These are phyloP conservation scores for Liposcelis brunnea DNA, from an alignment of 2,888 invertebrate genomes.

Conservation along the genomic window DNA sequence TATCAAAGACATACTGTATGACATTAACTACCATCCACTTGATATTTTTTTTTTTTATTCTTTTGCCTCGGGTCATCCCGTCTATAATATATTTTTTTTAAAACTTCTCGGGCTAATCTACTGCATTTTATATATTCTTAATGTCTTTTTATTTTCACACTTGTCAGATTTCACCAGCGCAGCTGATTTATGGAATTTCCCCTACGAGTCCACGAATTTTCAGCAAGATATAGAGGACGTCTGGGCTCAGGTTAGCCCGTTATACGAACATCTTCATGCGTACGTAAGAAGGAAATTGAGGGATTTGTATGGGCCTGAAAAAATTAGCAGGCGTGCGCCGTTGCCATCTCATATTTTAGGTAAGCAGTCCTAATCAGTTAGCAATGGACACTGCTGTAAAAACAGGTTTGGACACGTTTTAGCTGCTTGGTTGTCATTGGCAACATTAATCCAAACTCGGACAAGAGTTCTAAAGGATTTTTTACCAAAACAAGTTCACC, in stretches of 20 bases:
- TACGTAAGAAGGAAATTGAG: conserved; percentile 72
- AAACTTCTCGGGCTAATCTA: too few relatives aligned
- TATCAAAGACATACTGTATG: not conserved
- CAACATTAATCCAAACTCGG: too few relatives aligned
- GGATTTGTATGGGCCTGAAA: conserved; percentile 68
- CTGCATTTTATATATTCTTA: not conserved
- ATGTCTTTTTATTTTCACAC: conserved; percentile 8
- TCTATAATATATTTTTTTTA: too few relatives aligned
- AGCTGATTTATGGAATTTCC: conserved; percentile 77
- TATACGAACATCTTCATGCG: conserved; percentile 76
- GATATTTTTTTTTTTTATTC: not conserved
- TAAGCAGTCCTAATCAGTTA: conserved; percentile 22
- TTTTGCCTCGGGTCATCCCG: not conserved
- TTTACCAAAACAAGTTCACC: too few relatives aligned
- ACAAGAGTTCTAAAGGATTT: too few relatives aligned
- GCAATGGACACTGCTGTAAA: too few relatives aligned
- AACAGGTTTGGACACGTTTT: too few relatives aligned
- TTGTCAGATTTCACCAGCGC: conserved; percentile 68
- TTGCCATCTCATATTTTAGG: conserved; percentile 69
- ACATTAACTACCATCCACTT: not conserved
- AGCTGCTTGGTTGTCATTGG: too few relatives aligned
- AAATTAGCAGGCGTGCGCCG: conserved; percentile 60
- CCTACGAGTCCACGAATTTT: conserved; percentile 63
- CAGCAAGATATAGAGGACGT: conserved; percentile 61
- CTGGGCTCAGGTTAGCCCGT: conserved; percentile 68